A percentile compares a stretch with the other conserved stretches of the same genome.
Evolutionary conservation across 2,888 invertebrate species (phyloP).

Genomic region (Balanococcus diminutus): DNA sequence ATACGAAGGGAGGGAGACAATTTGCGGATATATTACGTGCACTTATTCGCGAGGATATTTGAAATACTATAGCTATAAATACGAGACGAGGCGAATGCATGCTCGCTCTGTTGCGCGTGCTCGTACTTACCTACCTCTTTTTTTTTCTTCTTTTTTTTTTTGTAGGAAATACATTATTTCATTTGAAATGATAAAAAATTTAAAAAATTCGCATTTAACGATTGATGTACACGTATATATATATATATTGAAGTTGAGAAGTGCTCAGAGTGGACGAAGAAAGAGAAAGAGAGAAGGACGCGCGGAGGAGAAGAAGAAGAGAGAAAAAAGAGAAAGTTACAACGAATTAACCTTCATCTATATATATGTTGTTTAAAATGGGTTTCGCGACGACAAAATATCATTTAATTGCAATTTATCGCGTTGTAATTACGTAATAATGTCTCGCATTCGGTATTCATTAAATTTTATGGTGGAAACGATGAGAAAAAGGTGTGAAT

Average conservation of each 20-base stretch:
- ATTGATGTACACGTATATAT: not conserved
- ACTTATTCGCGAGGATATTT: no score
- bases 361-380: not conserved
- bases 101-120: no score
- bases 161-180: no score
- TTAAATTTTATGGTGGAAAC: not conserved
- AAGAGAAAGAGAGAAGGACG: not conserved
- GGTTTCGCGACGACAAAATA: constrained; percentile 33
- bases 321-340: constrained; percentile 29
- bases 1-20: not conserved
- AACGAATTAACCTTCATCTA: constrained; percentile 11
- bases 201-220: not conserved
- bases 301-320: not conserved
- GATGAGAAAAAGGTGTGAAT: constrained; percentile 15
- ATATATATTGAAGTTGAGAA: no score
- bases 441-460: constrained; percentile 3
- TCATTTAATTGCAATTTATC: constrained; percentile 29
- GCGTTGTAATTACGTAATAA: constrained; percentile 18
- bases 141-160: no score
- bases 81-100: no score
- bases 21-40: not conserved
- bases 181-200: not conserved
- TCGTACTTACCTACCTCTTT: no score
- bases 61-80: not conserved
- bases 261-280: not conserved